Evolutionary conservation across 2,888 invertebrate species (phyloP), one percentile per base, ranked within the genome.

Genomic region (Scaptomyza tumidula): DNA sequence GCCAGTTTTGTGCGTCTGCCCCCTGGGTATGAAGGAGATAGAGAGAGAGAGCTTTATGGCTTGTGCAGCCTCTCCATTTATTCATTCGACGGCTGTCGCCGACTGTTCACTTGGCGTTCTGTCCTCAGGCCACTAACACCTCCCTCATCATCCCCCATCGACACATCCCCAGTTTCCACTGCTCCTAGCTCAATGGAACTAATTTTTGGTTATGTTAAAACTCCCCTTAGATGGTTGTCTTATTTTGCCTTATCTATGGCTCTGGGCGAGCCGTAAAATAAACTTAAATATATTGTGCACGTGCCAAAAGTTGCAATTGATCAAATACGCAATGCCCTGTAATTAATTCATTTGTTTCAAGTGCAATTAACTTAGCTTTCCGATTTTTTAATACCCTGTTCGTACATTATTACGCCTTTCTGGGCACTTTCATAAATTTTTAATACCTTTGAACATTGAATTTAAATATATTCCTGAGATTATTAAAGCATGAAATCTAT

Each of bases 21-120:
- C 58, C 37, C 31, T 13, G 71, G 78, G 75, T 65, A 60, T 65
- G 37, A 24, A 24, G 5, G 24, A 24, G 24, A 4, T 13, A 35
- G 13, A 13, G 61, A 33, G 33, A 14, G 61, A 50, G 39, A 59
- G 71, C 67, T 78, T 78, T 80, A 78, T 80, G 75, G 81, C 78
- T 54, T 52, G 19, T 66, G 53, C 59, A 44, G 39, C 14, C 49
- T 39, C n/a, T 24, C 37, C 7, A 35, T 19, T 50, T 45, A 55
- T 55, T 68, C 50, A 68, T 45, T 68, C 50, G 54, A 31, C 68
- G 60, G 44, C 59, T 55, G 66, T 54, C 53, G 33, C 67, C 44
- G 44, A 49, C 52, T 69, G 62, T 46, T 50, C 68, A 54, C 39
- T 54, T 39, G 52, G 39, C 27, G 43, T 11, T 44, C 37, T 50